These are phyloP conservation scores for Dromiciops gliroides DNA, from an alignment of 2,113 vertebrate species.

Conservation along the genomic window DNA sequence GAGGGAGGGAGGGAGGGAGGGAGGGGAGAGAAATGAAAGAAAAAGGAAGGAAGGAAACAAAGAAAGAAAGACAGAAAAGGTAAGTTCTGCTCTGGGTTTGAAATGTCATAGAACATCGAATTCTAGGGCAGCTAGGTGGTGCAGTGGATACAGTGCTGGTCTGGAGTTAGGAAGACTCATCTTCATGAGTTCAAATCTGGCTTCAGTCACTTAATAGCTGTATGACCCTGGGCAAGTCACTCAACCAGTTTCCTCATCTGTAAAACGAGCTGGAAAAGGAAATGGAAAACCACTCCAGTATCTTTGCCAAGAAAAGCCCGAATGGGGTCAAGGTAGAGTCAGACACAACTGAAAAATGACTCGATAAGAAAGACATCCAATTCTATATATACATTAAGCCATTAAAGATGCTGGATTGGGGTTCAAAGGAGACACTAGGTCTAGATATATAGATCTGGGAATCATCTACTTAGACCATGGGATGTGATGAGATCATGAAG, in stretches of 20 bases:
- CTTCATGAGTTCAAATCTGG: background rate
- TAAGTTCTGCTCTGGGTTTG: background rate
- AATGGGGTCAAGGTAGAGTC: background rate
- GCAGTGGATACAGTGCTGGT: no score
- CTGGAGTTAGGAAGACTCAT: background rate
- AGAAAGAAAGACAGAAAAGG: no score
- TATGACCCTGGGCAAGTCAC: background rate
- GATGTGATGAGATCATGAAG: background rate
- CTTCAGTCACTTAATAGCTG: background rate
- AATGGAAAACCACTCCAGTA: background rate
- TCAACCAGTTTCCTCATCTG: background rate
- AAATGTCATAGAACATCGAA: background rate
- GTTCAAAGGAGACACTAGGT: background rate
- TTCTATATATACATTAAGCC: background rate
- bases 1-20: no score
- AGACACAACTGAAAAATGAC: background rate
- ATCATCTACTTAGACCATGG: background rate
- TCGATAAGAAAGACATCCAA: background rate
- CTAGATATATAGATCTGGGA: background rate
- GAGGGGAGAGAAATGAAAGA: no score
- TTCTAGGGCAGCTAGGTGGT: background rate
- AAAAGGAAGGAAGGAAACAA: no score
- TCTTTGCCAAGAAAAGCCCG: background rate
- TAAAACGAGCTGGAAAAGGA: background rate
- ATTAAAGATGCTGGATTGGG: background rate